Evolutionary conservation across 37 sponge, comb jelly and placozoan genomes (phyloP).

Genomic region (Cladorhizidae sp.): DNA sequence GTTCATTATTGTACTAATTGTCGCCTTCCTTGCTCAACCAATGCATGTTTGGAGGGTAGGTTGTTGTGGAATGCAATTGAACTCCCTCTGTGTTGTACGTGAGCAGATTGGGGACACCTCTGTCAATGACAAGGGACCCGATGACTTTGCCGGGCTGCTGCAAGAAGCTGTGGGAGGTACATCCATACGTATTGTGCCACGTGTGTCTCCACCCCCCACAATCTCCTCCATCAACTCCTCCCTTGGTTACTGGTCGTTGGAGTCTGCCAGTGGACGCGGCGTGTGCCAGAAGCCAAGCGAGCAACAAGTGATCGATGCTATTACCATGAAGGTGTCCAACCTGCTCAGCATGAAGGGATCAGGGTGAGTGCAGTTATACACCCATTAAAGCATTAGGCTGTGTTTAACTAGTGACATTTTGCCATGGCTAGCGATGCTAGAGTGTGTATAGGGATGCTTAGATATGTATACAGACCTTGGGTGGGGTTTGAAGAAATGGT

Average conservation of each 20-base stretch:
- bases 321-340: constrained; percentile 46
- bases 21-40: too few species aligned
- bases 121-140: constrained; percentile 24
- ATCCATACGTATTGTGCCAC: constrained; percentile 19
- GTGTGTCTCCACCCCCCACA: constrained; percentile 21
- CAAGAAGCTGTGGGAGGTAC: constrained; percentile 42
- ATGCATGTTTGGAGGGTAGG: too few species aligned
- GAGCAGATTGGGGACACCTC: constrained; percentile 36
- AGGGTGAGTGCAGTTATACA: constrained; percentile 16
- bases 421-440: too few species aligned
- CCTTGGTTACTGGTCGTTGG: constrained; percentile 19
- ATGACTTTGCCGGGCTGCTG: constrained; percentile 39
- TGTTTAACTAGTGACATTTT: too few species aligned
- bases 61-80: too few species aligned
- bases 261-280: neutral
- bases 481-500: too few species aligned
- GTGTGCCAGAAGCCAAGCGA: neutral
- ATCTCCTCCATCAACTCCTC: constrained; percentile 3
- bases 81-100: too few species aligned
- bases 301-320: constrained; percentile 5
- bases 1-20: too few species aligned
- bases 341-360: constrained; percentile 47
- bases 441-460: too few species aligned
- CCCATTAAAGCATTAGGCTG: too few species aligned
- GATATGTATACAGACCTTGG: too few species aligned